Evolutionary conservation across 2,797 vertebrate species (phyloP).

Genomic region (Syngnathus rostellatus): DNA sequence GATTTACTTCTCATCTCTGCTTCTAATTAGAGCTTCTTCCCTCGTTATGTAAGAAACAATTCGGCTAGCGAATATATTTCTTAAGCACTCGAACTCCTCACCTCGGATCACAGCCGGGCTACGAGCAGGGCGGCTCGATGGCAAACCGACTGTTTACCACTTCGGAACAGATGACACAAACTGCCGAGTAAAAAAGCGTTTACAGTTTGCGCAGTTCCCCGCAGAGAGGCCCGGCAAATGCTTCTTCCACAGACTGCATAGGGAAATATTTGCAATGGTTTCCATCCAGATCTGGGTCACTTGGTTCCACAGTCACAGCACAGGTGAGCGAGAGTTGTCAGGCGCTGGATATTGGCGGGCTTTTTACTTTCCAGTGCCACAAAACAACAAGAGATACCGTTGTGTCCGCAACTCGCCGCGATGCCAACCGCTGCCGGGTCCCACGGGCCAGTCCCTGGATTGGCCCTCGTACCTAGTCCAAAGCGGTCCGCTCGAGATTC

Average conservation of each 20-base stretch:
- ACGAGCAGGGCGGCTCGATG: constrained; percentile 35
- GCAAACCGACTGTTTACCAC: constrained; percentile 57
- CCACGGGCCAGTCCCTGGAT: constrained; percentile 47
- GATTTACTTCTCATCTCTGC: constrained; percentile 35
- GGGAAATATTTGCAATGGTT: constrained; percentile 72
- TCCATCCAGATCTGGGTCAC: constrained; percentile 70
- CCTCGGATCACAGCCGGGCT: constrained; percentile 25
- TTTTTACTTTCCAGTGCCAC: constrained; percentile 65
- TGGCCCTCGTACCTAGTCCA: constrained; percentile 42
- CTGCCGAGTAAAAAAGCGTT: constrained; percentile 57
- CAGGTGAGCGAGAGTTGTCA: constrained; percentile 74
- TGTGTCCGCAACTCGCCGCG: constrained; percentile 52
- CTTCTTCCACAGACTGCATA: constrained; percentile 62
- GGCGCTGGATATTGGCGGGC: constrained; percentile 61
- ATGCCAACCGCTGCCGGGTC: constrained; percentile 54
- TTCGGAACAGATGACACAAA: constrained; percentile 64
- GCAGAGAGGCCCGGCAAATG: constrained; percentile 59
- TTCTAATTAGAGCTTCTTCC: constrained; percentile 8
- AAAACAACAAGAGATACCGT: constrained; percentile 67
- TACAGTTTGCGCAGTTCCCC: constrained; percentile 64
- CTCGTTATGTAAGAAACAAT: constrained; percentile 17
- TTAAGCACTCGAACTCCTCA: constrained; percentile 15
- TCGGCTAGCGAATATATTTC: constrained; percentile 1
- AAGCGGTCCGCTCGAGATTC: constrained; percentile 48
- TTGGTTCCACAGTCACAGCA: constrained; percentile 59